These are phyloP conservation scores for Mellivora capensis DNA, from an alignment of 2,113 vertebrate species.

Conservation along the genomic window DNA sequence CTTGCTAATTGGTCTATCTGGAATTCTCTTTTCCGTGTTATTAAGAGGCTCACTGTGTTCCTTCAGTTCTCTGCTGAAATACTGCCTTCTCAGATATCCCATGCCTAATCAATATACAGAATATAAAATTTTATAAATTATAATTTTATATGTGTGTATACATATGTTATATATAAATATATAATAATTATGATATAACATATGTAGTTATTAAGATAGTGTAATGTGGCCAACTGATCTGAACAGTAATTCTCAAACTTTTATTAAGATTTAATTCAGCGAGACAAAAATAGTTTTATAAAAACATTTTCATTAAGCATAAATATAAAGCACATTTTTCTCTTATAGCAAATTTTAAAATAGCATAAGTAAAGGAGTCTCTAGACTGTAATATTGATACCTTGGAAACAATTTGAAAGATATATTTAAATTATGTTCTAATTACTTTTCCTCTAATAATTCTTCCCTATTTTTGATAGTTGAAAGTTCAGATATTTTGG, in stretches of 20 bases:
- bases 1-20: neutral
- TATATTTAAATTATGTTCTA: neutral
- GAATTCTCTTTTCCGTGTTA: neutral
- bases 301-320: neutral
- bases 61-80: neutral
- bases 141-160: neutral
- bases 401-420: neutral
- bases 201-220: neutral
- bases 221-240: neutral
- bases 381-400: neutral
- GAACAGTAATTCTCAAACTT: neutral
- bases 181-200: neutral
- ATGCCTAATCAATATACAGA: neutral
- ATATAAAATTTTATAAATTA: neutral
- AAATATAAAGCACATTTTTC: neutral
- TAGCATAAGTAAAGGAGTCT: neutral
- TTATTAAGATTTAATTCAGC: neutral
- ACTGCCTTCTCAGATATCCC: neutral
- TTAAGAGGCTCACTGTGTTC: neutral
- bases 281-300: neutral
- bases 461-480: neutral
- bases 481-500: neutral
- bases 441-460: neutral
- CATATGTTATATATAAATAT: neutral
- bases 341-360: neutral